Evolutionary conservation across 2,113 vertebrate species (phyloP), one percentile per base, ranked within the genome.

Genomic region (Centropus bengalensis): DNA sequence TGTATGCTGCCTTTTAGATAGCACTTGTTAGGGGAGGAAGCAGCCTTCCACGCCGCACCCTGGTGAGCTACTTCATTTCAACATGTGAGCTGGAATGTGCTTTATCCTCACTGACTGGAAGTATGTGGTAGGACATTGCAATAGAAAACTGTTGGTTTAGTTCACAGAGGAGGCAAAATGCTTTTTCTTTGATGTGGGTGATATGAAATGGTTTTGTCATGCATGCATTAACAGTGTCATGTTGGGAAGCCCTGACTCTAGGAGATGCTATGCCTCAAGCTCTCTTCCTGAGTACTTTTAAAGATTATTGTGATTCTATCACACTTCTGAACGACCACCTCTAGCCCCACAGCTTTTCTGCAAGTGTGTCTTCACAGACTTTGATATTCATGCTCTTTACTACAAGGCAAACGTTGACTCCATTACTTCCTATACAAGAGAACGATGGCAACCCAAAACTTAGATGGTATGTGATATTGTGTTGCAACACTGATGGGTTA

Each of bases 401-500:
- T 1, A 0, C 0, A 0, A 91, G 56, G 69, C 60, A 51, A 54
- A 64, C 10, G 33, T 14, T 63, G 59, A 80, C 44, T 8, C 64
- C 32, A 4, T 7, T 6, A 62, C 11, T 2, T 1, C 32, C 55
- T 32, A 0, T 51, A n/a, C 51, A 76, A 69, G 20, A 40, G 45
- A 83, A 74, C 21, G 56, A n/a, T 19, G 71, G 36, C 74, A 40
- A 15, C 26, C 32, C 51, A 38, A 59, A 52, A 23, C 18, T 75
- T 30, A 38, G 20, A n/a, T 52, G 27, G 5, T 36, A 8, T 38
- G 45, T 60, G 86, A 55, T 64, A 60, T 0, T 44, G 49, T 73
- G 59, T 69, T 86, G 68, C 71, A 92, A 33, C 71, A 68, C 40
- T 73, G 47, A 21, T 38, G 73, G 30, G 15, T 81, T 86, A 55